Percentiles rank a stretch among this genome's conserved stretches.
These are phyloP conservation scores for Drosophila sp. DNA, from an alignment of 1,140 invertebrate genomes.

Conservation along the genomic window DNA sequence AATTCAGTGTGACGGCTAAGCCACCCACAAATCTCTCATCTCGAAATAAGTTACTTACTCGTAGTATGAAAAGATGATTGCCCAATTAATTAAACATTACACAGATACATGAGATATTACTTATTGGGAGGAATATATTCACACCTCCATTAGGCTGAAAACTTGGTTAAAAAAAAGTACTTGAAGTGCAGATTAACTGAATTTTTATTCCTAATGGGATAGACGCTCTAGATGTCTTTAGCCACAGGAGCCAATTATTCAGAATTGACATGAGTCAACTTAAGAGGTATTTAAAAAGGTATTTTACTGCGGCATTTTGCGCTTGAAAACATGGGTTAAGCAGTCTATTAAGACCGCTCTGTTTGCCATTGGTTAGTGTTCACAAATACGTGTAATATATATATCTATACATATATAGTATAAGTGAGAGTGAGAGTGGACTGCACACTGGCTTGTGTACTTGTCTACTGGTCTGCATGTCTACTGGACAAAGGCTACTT, in stretches of 20 bases:
- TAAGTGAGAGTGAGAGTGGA: conserved; percentile 22
- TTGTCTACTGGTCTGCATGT: no score
- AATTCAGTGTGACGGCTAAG: conserved; percentile 11
- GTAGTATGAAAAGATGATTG: conserved; percentile 3
- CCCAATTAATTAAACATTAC: conserved; percentile 9
- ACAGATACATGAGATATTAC: not conserved
- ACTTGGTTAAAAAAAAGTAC: not conserved
- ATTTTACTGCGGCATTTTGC: conserved; percentile 6
- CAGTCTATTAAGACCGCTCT: not conserved
- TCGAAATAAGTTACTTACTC: conserved; percentile 7
- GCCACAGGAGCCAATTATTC: conserved; percentile 18
- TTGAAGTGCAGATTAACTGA: not conserved
- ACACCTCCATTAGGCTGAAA: conserved; percentile 1
- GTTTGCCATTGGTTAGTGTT: conserved; percentile 5
- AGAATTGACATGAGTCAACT: conserved; percentile 25
- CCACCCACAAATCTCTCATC: conserved; percentile 28
- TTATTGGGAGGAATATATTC: not conserved
- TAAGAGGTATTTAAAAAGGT: conserved; percentile 12
- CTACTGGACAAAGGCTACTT: conserved; percentile 1
- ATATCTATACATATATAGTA: no score
- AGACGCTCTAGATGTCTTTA: conserved; percentile 7
- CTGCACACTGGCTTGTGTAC: conserved; percentile 3
- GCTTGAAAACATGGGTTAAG: not conserved
- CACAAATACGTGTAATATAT: not conserved
- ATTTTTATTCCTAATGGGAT: not conserved